These are phyloP conservation scores for Calidris pugnax DNA, from an alignment of 2,113 vertebrate species.

Conservation along the genomic window DNA sequence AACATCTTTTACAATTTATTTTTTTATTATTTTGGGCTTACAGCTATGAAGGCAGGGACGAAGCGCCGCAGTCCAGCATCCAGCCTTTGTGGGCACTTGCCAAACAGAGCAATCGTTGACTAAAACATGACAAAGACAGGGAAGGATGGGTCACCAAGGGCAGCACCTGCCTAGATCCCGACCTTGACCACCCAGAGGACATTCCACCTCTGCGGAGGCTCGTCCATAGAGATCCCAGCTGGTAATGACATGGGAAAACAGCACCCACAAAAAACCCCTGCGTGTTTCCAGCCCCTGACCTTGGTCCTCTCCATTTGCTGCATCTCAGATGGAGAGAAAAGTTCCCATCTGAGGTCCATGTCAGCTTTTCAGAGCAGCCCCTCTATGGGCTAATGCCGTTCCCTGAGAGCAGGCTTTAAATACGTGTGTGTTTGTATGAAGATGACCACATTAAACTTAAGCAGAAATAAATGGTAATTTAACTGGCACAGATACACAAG, in stretches of 20 bases:
- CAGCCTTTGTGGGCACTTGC: fast-evolving
- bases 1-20: background rate
- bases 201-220: background rate
- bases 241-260: background rate
- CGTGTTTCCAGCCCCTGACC: background rate
- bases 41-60: background rate
- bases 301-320: background rate
- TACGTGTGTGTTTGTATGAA: background rate
- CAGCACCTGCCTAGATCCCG: background rate
- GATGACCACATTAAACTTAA: conserved; percentile 38
- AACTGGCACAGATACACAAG: background rate
- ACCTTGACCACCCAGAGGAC: background rate
- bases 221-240: fast-evolving
- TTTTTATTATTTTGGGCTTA: background rate
- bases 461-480: conserved; percentile 23
- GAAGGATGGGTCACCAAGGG: background rate
- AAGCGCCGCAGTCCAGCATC: background rate
- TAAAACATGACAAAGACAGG: background rate
- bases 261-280: background rate
- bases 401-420: background rate
- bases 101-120: background rate
- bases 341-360: background rate
- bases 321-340: background rate
- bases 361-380: background rate
- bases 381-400: fast-evolving